Percentiles rank a stretch among this genome's conserved stretches.
Conservation (phyloP, 2,888 invertebrate species). For the Marronus borbonicus region DNA sequence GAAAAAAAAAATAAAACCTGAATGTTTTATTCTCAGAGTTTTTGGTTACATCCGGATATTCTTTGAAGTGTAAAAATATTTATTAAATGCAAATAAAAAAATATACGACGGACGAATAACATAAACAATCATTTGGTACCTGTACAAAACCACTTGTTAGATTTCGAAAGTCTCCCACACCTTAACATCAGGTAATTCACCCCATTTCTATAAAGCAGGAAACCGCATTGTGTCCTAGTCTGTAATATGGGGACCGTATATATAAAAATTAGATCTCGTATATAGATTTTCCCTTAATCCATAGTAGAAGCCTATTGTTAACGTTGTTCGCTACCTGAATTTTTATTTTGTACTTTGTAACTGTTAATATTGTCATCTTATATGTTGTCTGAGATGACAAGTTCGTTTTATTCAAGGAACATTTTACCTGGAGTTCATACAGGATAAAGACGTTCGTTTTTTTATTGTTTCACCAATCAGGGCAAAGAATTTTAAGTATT, state of each 20-base stretch:
- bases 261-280: not conserved
- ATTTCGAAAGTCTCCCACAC: slow-evolving; percentile 15
- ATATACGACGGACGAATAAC: too few relatives aligned
- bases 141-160: slow-evolving; percentile 23
- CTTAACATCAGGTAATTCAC: slow-evolving; percentile 26
- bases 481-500: too few relatives aligned
- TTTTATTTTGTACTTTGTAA: not conserved
- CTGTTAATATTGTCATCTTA: slow-evolving; percentile 1
- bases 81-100: too few relatives aligned
- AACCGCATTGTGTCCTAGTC: slow-evolving; percentile 11
- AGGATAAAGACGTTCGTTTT: not conserved
- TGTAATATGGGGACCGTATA: not conserved
- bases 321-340: not conserved
- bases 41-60: too few relatives aligned
- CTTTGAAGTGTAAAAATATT: too few relatives aligned
- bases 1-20: too few relatives aligned
- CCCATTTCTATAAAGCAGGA: slow-evolving; percentile 23
- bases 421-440: not conserved
- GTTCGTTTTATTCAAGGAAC: not conserved
- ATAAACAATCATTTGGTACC: not conserved
- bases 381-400: not conserved
- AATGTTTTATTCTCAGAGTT: too few relatives aligned
- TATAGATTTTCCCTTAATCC: not conserved
- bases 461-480: too few relatives aligned
- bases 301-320: not conserved